Base-by-base conservation (phyloP, 2,113 vertebrate species). In the Myxocyprinus asiaticus region DNA sequence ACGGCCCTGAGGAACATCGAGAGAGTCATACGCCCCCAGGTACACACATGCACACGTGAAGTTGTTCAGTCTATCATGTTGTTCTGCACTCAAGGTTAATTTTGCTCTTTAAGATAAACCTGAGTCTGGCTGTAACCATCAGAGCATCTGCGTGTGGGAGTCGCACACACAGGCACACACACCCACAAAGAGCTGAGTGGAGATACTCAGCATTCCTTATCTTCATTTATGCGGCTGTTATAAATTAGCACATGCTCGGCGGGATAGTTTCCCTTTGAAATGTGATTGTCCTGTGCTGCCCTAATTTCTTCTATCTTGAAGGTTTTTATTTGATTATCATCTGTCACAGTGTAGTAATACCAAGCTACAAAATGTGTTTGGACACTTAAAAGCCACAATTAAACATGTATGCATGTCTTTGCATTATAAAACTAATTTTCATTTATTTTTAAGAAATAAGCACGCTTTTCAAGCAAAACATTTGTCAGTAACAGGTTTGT, bases 1-100 rank as follows among this genome's bases (percentile, higher is more conserved):
- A 98, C 97, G 42, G 97, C 97, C 87, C 93, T 98, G 88, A 98
- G 97, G 94, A 98, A 96, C 89, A 98, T 98, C 53, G 96, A 98
- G 87, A 98, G 96, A 96, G 97, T 98, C 86, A 98, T 98, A 89
- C 95, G 96, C 89, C 97, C 97, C 87, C 96, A 98, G 97, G 97
- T 98, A 92, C 17, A 62, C n/a, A 68, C 82, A 65, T 84, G 67
- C 83, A 79, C 69, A 76, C 58, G 22, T 33, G 22, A 33, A 79
- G 22, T 59, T 14, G 6, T 58, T 48, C 5, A 71, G 65, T 71
- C 77, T 64, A 71, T 83, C 71, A 71, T 71, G 53, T 76, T 71
- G 51, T 77, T 80, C 48, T 43, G 77, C 76, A 64, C 56, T 80
- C 45, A 73, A 67, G 63, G 63, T 77, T 72, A 80, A 80, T 79